phyloP scores from a whole-genome alignment of 2,888 invertebrate genomes.

The Luffia ferchaultella region DNA sequence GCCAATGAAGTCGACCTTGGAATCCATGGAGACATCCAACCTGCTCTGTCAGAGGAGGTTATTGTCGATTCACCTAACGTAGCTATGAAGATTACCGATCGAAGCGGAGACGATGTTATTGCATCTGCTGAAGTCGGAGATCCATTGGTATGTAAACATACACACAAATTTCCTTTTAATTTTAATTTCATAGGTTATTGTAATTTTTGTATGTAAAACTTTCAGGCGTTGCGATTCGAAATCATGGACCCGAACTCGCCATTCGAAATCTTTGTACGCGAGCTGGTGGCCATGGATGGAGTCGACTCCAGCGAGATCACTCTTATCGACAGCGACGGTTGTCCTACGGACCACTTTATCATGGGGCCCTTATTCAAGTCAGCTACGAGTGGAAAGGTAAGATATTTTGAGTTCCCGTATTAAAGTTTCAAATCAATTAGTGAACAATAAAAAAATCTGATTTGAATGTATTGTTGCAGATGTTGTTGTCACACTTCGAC shows the following conservation, averaged over 20 bases:
- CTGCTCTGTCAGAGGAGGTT: constrained; percentile 88
- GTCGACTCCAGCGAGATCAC: constrained; percentile 92
- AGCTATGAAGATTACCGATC: constrained; percentile 90
- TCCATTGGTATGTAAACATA: constrained; percentile 66
- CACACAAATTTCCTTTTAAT: neutral
- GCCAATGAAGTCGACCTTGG: constrained; percentile 91
- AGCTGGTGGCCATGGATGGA: constrained; percentile 94
- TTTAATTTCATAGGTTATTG: neutral
- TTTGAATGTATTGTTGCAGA: constrained; percentile 53
- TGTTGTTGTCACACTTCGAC: constrained; percentile 89
- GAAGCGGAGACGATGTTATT: constrained; percentile 84
- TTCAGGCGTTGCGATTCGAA: constrained; percentile 84
- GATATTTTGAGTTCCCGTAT: neutral
- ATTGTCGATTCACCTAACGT: constrained; percentile 95
- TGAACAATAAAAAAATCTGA: constrained; percentile 10
- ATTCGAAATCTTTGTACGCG: constrained; percentile 94
- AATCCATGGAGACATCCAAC: constrained; percentile 87
- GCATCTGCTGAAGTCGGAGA: constrained; percentile 92
- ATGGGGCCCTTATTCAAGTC: constrained; percentile 93
- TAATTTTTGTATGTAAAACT: constrained; percentile 27
- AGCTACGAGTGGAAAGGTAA: constrained; percentile 79
- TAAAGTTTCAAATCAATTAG: constrained; percentile 6
- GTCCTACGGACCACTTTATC: constrained; percentile 93
- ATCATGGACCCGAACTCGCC: constrained; percentile 92
- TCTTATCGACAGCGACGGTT: constrained; percentile 89